Evolutionary conservation across 2,113 vertebrate genomes (phyloP), one percentile per base, ranked within the genome.

Genomic region (Melanostigma gelatinosum): DNA sequence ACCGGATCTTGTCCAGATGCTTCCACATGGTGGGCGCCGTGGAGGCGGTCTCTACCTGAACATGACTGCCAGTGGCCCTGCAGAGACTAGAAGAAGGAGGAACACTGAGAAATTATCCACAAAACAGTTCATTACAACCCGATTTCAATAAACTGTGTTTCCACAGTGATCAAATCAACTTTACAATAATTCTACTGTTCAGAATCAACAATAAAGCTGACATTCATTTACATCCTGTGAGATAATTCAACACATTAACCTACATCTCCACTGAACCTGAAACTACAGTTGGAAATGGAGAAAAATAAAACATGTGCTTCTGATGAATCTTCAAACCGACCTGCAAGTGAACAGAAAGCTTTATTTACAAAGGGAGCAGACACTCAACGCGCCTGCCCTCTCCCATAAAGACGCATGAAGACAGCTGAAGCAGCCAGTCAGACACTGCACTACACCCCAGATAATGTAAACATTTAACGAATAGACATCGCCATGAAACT

Each of bases 1-100:
- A 98, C 85, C 98, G 95, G 94, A 99, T 99, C 92, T 92, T 97
- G 94, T 99, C 97, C 94, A 99, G 92, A 83, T 96, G 97, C 94
- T 95, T 98, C 86, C 97, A 95, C 97, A 99, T 99, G 95, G 94
- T 97, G 95, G 96, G 20, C 93, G 89, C 32, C 89, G 24, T 89
- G 79, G 85, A 90, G 91, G 92, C 90, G 75, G 90, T 83, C 61
- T 93, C 91, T 96, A 94, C 94, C 79, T 75, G 55, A 75, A 77
- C 86, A 87, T 87, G 58, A 4, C 48, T 13, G 38, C 64, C 2
- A 12, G n/a, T 36, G 15, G 32, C 8, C 16, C 71, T 65, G 36
- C 42, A 77, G 64, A 75, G n/a, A 24, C 40, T 20, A 55, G 4
- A 75, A 20, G 75, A 20, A 32, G 44, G 36, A 40, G 38, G 20